These are phyloP conservation scores for Plectropomus leopardus DNA, from an alignment of 2,113 vertebrate species.

Conservation along the genomic window DNA sequence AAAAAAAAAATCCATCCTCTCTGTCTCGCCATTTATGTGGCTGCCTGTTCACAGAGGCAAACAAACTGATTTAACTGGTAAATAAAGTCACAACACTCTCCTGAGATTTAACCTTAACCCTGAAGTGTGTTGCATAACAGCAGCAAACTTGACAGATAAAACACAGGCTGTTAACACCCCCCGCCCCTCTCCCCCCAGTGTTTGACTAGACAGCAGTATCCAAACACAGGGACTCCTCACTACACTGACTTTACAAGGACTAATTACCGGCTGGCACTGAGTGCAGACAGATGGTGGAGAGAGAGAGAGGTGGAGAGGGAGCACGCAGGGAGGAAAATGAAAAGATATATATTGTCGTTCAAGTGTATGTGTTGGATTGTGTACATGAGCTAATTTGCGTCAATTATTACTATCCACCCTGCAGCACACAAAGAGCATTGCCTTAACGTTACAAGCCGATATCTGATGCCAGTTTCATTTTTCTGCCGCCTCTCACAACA, in stretches of 20 bases:
- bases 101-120: slow-evolving; percentile 73
- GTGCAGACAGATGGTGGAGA: slow-evolving; percentile 75
- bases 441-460: slow-evolving; percentile 64
- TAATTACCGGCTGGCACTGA: slow-evolving; percentile 82
- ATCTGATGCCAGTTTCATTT: slow-evolving; percentile 62
- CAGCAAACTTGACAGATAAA: slow-evolving; percentile 76
- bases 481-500: slow-evolving; percentile 23
- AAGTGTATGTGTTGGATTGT: slow-evolving; percentile 46
- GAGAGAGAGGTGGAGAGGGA: slow-evolving; percentile 67
- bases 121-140: slow-evolving; percentile 75
- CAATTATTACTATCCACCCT: slow-evolving; percentile 66
- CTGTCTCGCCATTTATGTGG: slow-evolving; percentile 11
- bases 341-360: slow-evolving; percentile 39
- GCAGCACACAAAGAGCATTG: slow-evolving; percentile 51
- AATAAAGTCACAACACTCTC: slow-evolving; percentile 70
- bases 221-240: slow-evolving; percentile 78
- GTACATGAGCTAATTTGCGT: slow-evolving; percentile 74
- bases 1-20: slow-evolving; percentile 14
- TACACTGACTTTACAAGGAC: slow-evolving; percentile 77
- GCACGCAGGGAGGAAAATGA: slow-evolving; percentile 43
- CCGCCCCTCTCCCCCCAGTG: slow-evolving; percentile 27
- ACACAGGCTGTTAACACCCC: slow-evolving; percentile 63
- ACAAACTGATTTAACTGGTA: slow-evolving; percentile 61
- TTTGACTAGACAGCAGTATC: slow-evolving; percentile 76
- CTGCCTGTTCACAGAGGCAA: slow-evolving; percentile 33